Conservation (phyloP, 2,113 vertebrate genomes). For the Spheniscus mendiculus region DNA sequence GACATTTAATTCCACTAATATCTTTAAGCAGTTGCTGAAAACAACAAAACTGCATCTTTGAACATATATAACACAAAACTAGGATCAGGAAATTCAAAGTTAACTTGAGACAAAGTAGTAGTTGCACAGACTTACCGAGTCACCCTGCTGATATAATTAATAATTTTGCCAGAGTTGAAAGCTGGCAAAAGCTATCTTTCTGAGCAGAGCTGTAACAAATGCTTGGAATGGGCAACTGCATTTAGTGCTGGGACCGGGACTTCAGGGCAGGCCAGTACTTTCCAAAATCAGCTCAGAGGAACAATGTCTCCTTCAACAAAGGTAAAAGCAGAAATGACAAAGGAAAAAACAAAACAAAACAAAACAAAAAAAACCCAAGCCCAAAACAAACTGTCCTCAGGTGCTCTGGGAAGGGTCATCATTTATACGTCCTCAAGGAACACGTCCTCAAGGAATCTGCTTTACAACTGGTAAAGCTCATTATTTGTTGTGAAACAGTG, state of each 20-base stretch:
- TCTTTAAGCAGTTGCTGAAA: not conserved
- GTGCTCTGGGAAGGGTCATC: not conserved
- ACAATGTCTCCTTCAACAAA: not conserved
- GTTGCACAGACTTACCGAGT: not conserved
- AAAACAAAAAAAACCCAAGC: not conserved
- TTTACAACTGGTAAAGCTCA: not conserved
- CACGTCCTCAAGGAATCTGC: not conserved
- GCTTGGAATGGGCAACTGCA: not conserved
- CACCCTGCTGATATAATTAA: not conserved
- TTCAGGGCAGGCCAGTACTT: not conserved
- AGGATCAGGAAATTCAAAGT: not conserved
- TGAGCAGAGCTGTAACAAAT: not conserved
- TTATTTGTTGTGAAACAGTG: conserved; percentile 1
- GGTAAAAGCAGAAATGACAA: conserved; percentile 17
- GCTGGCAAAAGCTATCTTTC: not conserved
- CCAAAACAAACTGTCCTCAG: not conserved
- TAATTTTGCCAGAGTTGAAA: not conserved
- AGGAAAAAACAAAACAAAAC: not conserved
- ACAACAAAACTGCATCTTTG: not conserved
- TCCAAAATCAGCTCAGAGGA: not conserved
- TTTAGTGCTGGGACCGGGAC: not conserved
- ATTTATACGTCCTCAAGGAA: not conserved
- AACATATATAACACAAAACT: not conserved
- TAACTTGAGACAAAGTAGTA: not conserved
- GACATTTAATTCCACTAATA: not conserved